Evolutionary conservation across 1,140 invertebrate genomes (phyloP).

Genomic region (Danaus plexippus): DNA sequence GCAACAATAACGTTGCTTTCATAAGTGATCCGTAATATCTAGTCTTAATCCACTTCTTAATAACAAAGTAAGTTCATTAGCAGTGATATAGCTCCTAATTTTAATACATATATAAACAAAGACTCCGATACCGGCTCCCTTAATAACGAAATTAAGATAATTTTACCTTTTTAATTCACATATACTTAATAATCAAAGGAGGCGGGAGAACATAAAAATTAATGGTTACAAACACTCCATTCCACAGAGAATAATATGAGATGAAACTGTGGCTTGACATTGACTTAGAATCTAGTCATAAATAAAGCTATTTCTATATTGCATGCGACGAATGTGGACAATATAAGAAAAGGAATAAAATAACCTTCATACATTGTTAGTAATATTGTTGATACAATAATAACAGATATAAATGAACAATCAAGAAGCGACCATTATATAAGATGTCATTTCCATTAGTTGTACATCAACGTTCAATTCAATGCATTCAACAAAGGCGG

Average conservation of each 20-base stretch:
- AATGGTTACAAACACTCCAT: conserved; percentile 53
- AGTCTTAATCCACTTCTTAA: no score
- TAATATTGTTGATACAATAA: not conserved
- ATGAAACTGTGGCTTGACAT: conserved; percentile 26
- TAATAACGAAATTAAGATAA: conserved; percentile 20
- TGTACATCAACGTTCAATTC: conserved; percentile 23
- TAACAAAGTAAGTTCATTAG: no score
- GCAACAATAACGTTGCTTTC: no score
- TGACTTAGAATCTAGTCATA: conserved; percentile 8
- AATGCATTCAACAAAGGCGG: conserved; percentile 50
- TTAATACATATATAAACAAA: no score
- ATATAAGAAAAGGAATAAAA: conserved; percentile 9
- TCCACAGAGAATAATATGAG: conserved; percentile 38
- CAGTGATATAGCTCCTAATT: no score
- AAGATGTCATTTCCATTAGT: conserved; percentile 18
- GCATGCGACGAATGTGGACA: no score
- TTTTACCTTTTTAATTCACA: conserved; percentile 29
- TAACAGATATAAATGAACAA: no score
- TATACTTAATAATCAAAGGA: conserved; percentile 37
- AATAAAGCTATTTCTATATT: conserved; percentile 1
- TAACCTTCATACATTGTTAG: not conserved
- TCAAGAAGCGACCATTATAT: not conserved
- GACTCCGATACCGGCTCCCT: conserved; percentile 6
- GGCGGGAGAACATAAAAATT: conserved; percentile 49
- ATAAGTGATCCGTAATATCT: no score